phyloP scores from a whole-genome alignment of 1,140 invertebrate species.

The Sycophila sp. region DNA sequence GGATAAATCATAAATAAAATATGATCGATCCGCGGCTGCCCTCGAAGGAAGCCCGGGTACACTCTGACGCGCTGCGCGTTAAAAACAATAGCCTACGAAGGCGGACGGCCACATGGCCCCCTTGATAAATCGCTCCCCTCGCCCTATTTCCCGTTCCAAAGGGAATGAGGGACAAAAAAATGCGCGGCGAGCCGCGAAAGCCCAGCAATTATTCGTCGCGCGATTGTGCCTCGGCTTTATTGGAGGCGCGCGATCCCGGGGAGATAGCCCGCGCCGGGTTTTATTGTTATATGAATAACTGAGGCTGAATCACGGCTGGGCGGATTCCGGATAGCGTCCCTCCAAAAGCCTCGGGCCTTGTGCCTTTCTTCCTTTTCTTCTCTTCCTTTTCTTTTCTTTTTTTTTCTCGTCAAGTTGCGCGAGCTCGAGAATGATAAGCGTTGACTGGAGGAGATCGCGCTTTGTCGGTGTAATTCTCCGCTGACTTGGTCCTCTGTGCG shows the following conservation, averaged over 20 bases:
- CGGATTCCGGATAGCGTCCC: too few relatives aligned
- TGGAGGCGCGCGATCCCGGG: too few relatives aligned
- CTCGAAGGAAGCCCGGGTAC: background rate
- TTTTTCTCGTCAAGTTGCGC: too few relatives aligned
- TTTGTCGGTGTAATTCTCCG: too few relatives aligned
- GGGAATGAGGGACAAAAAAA: background rate
- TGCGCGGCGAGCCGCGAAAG: background rate
- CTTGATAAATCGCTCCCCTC: background rate
- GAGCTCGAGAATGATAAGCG: too few relatives aligned
- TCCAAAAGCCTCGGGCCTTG: too few relatives aligned
- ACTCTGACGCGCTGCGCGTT: background rate
- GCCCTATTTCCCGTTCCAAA: too few relatives aligned
- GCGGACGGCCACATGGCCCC: background rate
- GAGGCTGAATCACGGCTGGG: too few relatives aligned
- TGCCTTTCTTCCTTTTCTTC: too few relatives aligned
- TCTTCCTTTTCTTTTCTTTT: too few relatives aligned
- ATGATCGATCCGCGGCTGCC: background rate
- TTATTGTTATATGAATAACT: background rate
- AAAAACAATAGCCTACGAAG: slow-evolving; percentile 19
- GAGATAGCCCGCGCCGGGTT: background rate
- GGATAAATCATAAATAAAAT: slow-evolving; percentile 8
- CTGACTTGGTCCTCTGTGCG: too few relatives aligned
- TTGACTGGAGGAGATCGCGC: too few relatives aligned
- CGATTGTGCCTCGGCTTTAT: background rate
- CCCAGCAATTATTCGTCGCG: slow-evolving; percentile 6